Conservation (phyloP, 2,888 invertebrate genomes). For the Cataglyphis altisquamis region DNA sequence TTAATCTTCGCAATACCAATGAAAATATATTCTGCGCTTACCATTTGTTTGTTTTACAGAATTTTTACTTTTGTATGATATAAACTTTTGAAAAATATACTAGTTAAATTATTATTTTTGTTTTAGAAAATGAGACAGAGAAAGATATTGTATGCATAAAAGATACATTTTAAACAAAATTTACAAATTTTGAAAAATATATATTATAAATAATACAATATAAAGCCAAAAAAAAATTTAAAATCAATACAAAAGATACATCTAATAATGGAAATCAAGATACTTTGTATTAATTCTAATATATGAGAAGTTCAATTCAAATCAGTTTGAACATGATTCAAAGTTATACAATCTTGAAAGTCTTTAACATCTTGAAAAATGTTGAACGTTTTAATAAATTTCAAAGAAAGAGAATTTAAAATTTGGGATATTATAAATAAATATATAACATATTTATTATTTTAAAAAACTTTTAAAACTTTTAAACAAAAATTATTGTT, state of each 20-base stretch:
- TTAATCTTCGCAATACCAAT: conserved; percentile 9
- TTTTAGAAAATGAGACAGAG: neutral
- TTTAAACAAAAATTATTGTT: too few species aligned
- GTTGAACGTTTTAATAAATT: too few species aligned
- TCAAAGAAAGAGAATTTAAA: too few species aligned
- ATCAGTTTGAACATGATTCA: too few species aligned
- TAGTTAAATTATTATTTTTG: neutral
- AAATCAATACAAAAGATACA: neutral
- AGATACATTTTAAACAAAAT: conserved; percentile 6
- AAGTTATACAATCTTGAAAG: too few species aligned
- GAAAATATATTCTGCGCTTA: neutral
- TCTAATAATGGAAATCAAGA: too few species aligned
- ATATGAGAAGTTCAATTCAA: too few species aligned
- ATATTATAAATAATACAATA: conserved; percentile 15
- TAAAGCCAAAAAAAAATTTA: neutral
- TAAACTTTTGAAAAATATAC: conserved; percentile 7
- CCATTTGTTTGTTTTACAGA: neutral
- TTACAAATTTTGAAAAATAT: neutral
- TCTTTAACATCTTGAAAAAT: too few species aligned
- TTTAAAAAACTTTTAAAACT: too few species aligned
- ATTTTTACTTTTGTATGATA: neutral
- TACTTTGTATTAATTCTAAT: too few species aligned
- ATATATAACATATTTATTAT: too few species aligned
- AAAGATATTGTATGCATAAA: neutral
- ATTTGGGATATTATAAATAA: too few species aligned